These are phyloP conservation scores for Myiopsitta monachus DNA, from an alignment of 2,113 vertebrate genomes.

Conservation along the genomic window DNA sequence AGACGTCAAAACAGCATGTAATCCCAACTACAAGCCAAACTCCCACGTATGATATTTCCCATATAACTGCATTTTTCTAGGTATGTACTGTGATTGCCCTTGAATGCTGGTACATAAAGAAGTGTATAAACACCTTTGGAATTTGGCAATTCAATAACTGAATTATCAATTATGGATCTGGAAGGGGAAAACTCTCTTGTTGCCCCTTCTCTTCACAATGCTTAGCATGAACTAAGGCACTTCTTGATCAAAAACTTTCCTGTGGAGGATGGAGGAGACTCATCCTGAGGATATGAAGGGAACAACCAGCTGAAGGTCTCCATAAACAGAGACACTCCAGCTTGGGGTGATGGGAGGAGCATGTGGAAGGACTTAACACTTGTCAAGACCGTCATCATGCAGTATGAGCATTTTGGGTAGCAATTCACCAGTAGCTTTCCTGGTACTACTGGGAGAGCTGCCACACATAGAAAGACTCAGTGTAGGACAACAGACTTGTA, in stretches of 20 bases:
- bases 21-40: background rate
- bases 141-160: background rate
- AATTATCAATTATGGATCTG: background rate
- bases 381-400: background rate
- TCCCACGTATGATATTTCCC: background rate
- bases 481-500: rapidly evolving
- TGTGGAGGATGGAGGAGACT: background rate
- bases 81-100: background rate
- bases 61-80: background rate
- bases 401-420: background rate
- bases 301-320: background rate
- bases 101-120: background rate
- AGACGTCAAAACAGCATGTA: background rate
- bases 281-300: background rate
- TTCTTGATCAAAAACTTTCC: background rate
- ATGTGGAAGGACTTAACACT: background rate
- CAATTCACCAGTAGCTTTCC: background rate
- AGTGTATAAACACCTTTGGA: background rate
- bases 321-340: background rate
- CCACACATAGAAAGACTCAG: rapidly evolving
- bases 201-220: background rate
- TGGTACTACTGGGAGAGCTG: background rate
- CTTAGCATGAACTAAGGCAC: background rate
- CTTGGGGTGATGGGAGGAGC: background rate
- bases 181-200: background rate